Percentiles rank a stretch among this genome's conserved stretches.
phyloP scores from a whole-genome alignment of 2,113 vertebrate genomes.

The Anoura caudifer region DNA sequence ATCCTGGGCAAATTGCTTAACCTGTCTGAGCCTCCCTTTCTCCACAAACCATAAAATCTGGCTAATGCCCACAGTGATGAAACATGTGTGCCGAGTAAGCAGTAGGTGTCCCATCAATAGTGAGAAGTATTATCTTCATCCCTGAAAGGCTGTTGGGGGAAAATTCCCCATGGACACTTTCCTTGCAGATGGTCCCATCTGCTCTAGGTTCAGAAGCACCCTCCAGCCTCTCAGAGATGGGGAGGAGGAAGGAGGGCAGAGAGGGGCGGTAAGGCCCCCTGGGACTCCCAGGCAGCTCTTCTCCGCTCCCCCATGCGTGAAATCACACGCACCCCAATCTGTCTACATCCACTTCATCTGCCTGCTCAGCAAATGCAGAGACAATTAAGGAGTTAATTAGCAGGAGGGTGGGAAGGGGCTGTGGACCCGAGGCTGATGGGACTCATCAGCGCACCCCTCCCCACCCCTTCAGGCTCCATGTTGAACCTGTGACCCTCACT shows the following conservation, averaged over 20 bases:
- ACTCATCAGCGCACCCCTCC: background rate
- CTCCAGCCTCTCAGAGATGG: slow-evolving; percentile 33
- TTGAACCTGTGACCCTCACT: background rate
- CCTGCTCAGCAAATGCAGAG: slow-evolving; percentile 80
- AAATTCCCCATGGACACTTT: slow-evolving; percentile 37
- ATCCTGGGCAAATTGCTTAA: background rate
- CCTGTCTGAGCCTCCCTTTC: slow-evolving; percentile 5
- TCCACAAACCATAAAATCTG: background rate
- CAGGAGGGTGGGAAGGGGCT: slow-evolving; percentile 50
- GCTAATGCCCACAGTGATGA: background rate
- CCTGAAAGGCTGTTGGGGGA: slow-evolving; percentile 17
- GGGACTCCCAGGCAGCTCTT: slow-evolving; percentile 60
- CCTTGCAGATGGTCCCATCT: slow-evolving; percentile 60
- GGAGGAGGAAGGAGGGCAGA: background rate
- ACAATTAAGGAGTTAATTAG: slow-evolving; percentile 81
- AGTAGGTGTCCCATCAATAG: background rate
- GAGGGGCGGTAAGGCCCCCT: background rate
- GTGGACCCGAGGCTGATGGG: background rate
- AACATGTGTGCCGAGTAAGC: background rate
- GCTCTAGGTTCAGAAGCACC: slow-evolving; percentile 41
- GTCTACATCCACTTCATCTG: slow-evolving; percentile 65
- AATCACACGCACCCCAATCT: slow-evolving; percentile 70
- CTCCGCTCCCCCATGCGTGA: slow-evolving; percentile 54
- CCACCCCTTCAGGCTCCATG: background rate
- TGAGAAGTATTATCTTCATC: background rate